Evolutionary conservation across 1,140 invertebrate genomes (phyloP).

Genomic region (Hycleus cichorii): DNA sequence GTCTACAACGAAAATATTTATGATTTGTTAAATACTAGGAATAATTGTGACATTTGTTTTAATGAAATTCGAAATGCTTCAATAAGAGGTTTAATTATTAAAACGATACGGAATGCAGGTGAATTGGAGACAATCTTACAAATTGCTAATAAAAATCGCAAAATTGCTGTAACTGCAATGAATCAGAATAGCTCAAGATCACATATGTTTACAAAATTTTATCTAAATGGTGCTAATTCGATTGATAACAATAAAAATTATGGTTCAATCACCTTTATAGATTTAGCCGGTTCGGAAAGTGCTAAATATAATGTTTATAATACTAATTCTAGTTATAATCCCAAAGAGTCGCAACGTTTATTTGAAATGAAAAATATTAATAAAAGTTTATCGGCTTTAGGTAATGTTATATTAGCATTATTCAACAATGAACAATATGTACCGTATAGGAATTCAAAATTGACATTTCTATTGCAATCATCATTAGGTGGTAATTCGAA

Average conservation of each 20-base stretch:
- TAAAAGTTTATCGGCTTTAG: conserved; percentile 75
- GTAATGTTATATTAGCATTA: conserved; percentile 81
- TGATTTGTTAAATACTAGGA: conserved; percentile 42
- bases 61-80: conserved; percentile 35
- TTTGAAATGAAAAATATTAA: conserved; percentile 88
- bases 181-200: too few species aligned
- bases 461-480: conserved; percentile 83
- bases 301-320: too few species aligned
- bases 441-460: conserved; percentile 85
- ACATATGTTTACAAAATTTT: too few species aligned
- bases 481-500: conserved; percentile 87
- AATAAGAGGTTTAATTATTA: conserved; percentile 63
- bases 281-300: too few species aligned
- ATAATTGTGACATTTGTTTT: conserved; percentile 25
- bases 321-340: too few species aligned
- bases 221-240: too few species aligned
- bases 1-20: conserved; percentile 59
- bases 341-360: conserved; percentile 38
- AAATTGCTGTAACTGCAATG: too few species aligned
- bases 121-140: too few species aligned
- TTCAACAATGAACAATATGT: conserved; percentile 72
- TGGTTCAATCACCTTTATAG: too few species aligned
- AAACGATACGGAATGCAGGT: too few species aligned
- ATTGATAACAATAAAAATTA: too few species aligned
- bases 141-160: too few species aligned